Evolutionary conservation across 2,113 vertebrate species (phyloP).

Genomic region (Nycticorax nycticorax): DNA sequence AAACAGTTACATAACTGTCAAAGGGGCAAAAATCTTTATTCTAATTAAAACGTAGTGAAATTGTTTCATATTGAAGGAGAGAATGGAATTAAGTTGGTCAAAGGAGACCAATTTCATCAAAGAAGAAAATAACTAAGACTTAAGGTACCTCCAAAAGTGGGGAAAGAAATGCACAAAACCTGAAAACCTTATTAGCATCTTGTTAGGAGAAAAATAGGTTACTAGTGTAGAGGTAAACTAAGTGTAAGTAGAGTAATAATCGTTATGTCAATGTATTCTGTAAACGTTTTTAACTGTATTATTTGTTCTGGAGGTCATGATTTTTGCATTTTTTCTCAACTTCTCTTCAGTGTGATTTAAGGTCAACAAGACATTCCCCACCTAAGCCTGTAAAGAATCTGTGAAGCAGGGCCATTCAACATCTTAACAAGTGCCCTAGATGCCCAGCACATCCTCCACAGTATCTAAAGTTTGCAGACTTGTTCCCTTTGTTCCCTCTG

Average conservation of each 20-base stretch:
- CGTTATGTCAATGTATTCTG: neutral
- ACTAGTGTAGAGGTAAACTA: neutral
- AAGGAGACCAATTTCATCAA: neutral
- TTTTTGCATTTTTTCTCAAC: neutral
- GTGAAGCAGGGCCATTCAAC: neutral
- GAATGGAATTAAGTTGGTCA: neutral
- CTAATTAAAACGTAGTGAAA: neutral
- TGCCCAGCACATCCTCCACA: neutral
- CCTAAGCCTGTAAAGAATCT: neutral
- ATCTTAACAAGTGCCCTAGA: neutral
- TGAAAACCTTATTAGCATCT: neutral
- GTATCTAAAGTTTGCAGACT: neutral
- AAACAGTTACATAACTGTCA: neutral
- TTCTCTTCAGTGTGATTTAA: neutral
- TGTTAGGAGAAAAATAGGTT: neutral
- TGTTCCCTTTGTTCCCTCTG: neutral
- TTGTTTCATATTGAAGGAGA: neutral
- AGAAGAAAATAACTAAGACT: neutral
- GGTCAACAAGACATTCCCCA: neutral
- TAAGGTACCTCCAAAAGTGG: neutral
- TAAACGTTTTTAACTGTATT: neutral
- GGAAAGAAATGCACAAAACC: neutral
- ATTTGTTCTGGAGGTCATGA: neutral
- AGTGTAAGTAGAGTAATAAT: neutral
- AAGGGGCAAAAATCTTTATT: neutral